A percentile compares a stretch with the other conserved stretches of the same genome.
Evolutionary conservation across 1,140 invertebrate species (phyloP).

Genomic region (Ganaspis sp.): DNA sequence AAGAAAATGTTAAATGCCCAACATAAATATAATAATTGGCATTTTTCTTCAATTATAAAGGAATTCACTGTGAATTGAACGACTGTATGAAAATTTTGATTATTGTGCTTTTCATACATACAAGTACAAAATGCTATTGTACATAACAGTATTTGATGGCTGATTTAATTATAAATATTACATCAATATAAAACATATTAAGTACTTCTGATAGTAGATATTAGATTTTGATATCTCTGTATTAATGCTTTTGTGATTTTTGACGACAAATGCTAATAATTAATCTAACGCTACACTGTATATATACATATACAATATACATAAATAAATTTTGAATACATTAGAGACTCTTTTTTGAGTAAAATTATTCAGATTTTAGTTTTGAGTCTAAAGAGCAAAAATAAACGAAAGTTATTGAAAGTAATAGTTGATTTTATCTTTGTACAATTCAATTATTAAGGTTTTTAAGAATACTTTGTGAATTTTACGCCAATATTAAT

Average conservation of each 20-base stretch:
- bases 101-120: not conserved
- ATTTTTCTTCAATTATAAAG: not conserved
- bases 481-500: not conserved
- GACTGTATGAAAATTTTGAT: not conserved
- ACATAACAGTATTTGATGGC: not conserved
- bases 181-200: not conserved
- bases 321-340: not conserved
- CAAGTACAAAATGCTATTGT: not conserved
- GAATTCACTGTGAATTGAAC: not conserved
- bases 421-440: too few species aligned
- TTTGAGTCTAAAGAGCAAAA: too few species aligned
- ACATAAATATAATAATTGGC: constrained; percentile 11
- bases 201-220: not conserved
- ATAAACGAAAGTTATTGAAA: too few species aligned
- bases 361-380: too few species aligned
- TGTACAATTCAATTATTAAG: too few species aligned
- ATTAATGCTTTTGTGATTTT: constrained; percentile 17
- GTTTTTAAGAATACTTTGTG: too few species aligned
- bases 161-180: not conserved
- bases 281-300: not conserved
- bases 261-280: not conserved
- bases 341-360: too few species aligned
- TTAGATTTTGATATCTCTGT: not conserved
- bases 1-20: constrained; percentile 31
- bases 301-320: not conserved